These are phyloP conservation scores for Trachurus trachurus DNA, from an alignment of 2,797 vertebrate genomes.

Conservation along the genomic window DNA sequence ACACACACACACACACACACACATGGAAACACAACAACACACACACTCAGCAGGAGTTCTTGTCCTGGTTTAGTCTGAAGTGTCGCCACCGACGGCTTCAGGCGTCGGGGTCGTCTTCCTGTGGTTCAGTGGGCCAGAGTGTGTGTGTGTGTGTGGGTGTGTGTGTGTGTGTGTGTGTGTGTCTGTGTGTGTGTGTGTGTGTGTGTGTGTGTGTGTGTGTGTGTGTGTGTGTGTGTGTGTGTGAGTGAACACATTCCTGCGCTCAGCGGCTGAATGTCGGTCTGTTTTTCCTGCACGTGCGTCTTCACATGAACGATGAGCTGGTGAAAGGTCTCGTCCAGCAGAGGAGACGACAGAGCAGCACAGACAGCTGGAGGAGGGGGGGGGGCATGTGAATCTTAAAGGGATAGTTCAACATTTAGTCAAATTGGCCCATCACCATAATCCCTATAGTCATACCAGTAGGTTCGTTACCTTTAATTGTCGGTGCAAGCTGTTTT, in stretches of 20 bases:
- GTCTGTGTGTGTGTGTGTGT: not conserved
- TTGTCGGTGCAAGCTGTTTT: too few species aligned
- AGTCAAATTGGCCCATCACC: too few species aligned
- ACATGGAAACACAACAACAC: not conserved
- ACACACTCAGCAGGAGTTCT: not conserved
- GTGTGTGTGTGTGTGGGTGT: not conserved
- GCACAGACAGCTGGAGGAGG: slow-evolving; percentile 58
- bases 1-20: not conserved
- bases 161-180: too few species aligned
- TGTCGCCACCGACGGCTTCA: not conserved
- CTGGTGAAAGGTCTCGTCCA: slow-evolving; percentile 21
- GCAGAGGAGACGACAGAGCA: slow-evolving; percentile 31
- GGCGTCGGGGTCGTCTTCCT: slow-evolving; percentile 14
- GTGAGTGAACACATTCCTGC: not conserved
- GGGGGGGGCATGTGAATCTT: not conserved
- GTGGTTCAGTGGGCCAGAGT: not conserved
- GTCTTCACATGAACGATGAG: slow-evolving; percentile 16
- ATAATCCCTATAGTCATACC: too few species aligned
- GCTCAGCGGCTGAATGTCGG: not conserved
- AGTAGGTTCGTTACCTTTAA: too few species aligned
- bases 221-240: not conserved
- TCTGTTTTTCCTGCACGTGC: not conserved
- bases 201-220: too few species aligned
- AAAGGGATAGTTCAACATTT: too few species aligned
- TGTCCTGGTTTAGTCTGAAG: slow-evolving; percentile 14